Percentiles rank a stretch among this genome's conserved stretches.
phyloP scores from a whole-genome alignment of 1,140 invertebrate species.

The Zeugodacus cucurbitae region DNA sequence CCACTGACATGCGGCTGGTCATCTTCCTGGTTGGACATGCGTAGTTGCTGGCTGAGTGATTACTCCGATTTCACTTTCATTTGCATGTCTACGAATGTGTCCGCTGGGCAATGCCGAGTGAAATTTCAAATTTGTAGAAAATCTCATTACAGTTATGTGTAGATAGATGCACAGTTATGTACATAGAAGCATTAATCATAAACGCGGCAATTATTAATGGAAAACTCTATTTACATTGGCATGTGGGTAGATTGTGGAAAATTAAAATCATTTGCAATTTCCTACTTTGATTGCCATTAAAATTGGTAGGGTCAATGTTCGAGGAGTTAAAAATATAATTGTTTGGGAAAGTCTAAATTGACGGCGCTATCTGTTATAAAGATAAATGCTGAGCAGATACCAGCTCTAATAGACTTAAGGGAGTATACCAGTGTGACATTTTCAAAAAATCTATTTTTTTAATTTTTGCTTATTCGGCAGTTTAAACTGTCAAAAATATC shows the following conservation, averaged over 20 bases:
- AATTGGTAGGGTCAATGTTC: too few relatives aligned
- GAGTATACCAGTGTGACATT: too few relatives aligned
- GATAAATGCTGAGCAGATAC: too few relatives aligned
- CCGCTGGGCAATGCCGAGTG: not conserved
- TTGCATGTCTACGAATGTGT: constrained; percentile 1
- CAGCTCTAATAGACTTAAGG: too few relatives aligned
- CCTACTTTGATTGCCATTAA: too few relatives aligned
- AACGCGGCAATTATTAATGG: not conserved
- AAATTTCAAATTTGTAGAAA: not conserved
- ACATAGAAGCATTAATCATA: not conserved
- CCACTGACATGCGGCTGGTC: not conserved
- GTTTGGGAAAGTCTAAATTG: too few relatives aligned
- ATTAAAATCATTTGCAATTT: not conserved
- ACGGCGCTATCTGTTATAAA: too few relatives aligned
- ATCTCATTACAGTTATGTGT: not conserved
- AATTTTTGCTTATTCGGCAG: too few relatives aligned
- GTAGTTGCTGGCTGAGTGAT: not conserved
- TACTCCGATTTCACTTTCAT: constrained; percentile 38
- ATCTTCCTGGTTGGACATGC: constrained; percentile 19
- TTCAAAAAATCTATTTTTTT: too few relatives aligned
- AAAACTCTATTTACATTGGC: not conserved
- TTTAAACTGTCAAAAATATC: too few relatives aligned
- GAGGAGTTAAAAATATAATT: too few relatives aligned
- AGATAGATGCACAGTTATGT: not conserved
- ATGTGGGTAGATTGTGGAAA: not conserved